Conservation (phyloP, 2,797 vertebrate genomes). For the Tragelaphus oryx region DNA sequence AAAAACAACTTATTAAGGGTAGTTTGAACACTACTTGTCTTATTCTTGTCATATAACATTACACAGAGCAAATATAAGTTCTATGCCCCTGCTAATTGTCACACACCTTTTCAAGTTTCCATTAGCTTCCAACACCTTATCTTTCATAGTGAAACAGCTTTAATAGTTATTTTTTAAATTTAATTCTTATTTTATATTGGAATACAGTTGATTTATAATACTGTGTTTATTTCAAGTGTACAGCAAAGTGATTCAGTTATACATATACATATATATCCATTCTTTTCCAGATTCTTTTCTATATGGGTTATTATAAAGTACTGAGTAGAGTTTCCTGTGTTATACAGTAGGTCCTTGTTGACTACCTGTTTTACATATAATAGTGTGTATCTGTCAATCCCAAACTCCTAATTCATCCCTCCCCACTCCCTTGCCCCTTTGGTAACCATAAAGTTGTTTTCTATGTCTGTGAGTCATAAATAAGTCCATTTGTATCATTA, state of each 20-base stretch:
- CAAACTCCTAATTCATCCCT: background rate
- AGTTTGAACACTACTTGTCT: background rate
- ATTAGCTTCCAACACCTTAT: background rate
- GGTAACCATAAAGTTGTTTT: background rate
- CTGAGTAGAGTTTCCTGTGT: background rate
- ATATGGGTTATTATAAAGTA: background rate
- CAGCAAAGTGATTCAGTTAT: background rate
- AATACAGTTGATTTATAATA: background rate
- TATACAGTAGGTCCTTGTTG: background rate
- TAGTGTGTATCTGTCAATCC: background rate
- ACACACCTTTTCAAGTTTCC: background rate
- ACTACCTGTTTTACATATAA: background rate
- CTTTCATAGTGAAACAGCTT: background rate
- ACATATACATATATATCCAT: background rate
- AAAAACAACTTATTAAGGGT: background rate
- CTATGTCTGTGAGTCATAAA: background rate
- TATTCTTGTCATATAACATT: background rate
- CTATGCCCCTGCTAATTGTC: background rate
- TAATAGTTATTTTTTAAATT: background rate
- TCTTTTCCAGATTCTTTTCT: background rate
- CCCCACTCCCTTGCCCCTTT: background rate
- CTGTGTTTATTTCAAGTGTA: background rate
- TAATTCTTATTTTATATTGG: background rate
- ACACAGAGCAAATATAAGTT: background rate
- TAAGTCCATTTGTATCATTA: background rate